phyloP scores from a whole-genome alignment of 2,797 vertebrate species.

The Rhynchotus rufescens region DNA sequence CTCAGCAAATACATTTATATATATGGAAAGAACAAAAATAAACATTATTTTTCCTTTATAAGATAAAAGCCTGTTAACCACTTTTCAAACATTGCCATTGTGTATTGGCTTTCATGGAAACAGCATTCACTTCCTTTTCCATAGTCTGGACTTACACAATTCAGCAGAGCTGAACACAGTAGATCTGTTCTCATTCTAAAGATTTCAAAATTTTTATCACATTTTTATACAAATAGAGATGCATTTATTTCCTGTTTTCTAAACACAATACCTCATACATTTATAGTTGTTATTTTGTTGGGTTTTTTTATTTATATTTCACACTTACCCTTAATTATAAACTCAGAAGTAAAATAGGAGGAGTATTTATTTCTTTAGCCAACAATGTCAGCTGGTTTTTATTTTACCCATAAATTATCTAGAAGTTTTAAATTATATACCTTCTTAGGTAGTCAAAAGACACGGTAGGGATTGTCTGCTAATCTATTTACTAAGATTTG shows the following conservation, averaged over 20 bases:
- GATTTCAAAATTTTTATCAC: slow-evolving; percentile 42
- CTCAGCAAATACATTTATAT: slow-evolving; percentile 72
- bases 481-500: slow-evolving; percentile 62
- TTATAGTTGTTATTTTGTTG: slow-evolving; percentile 19
- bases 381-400: slow-evolving; percentile 63
- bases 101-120: slow-evolving; percentile 78
- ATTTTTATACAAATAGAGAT: slow-evolving; percentile 53
- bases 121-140: slow-evolving; percentile 74
- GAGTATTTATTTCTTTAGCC: slow-evolving; percentile 74
- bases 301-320: slow-evolving; percentile 41
- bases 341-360: slow-evolving; percentile 70
- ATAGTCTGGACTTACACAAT: slow-evolving; percentile 65
- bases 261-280: slow-evolving; percentile 36
- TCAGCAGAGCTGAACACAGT: slow-evolving; percentile 43
- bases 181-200: slow-evolving; percentile 51
- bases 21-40: slow-evolving; percentile 77
- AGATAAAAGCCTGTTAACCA: slow-evolving; percentile 70
- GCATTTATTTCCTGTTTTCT: slow-evolving; percentile 54
- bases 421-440: slow-evolving; percentile 75
- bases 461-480: slow-evolving; percentile 29
- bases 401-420: slow-evolving; percentile 76
- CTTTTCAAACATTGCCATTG: slow-evolving; percentile 70
- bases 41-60: slow-evolving; percentile 59
- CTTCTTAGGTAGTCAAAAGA: slow-evolving; percentile 69
- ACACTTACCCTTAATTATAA: slow-evolving; percentile 74